Base-by-base conservation (phyloP, 2,113 vertebrate genomes). In the Melanerpes aurifrons region DNA sequence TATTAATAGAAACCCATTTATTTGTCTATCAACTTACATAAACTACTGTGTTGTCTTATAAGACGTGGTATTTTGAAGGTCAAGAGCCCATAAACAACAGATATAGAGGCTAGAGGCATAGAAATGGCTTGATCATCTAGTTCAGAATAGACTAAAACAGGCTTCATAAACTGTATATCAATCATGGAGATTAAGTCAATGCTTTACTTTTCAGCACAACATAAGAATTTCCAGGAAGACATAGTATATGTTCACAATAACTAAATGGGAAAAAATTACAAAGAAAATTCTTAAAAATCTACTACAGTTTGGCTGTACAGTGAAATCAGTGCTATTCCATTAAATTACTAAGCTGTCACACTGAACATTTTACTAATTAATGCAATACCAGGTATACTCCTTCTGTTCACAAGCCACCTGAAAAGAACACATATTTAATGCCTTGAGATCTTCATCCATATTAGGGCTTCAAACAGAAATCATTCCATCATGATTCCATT, bases 1-100 rank as follows among this genome's bases (percentile, higher is more conserved):
- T 94, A 95, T 95, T 92, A 95, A 96, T 96, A 95, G 95, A 77
- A 96, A 90, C 48, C 10, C 43, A 91, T 90, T 77, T 91, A 94
- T 93, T 85, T 93, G 43, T 89, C 93, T 91, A 88, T 90, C 86
- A 75, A 4, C 48, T 93, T 86, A 93, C 20, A 86, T 68, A 96
- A 91, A 91, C 28, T 45, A 48, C n/a, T 64, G 31, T 18, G 68
- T 53, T 89, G 35, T 88, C 59, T 82, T 91, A 63, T 24, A 75
- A 73, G 50, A 59, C 19, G 8, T 45, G 25, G 26, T 89, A 76
- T 93, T 95, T 84, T 86, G 82, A 90, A 93, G 85, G 94, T 84
- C 77, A 76, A 28, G 59, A 91, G 25, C 26, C 45, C 31, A 50
- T 57, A 82, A 93, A 71, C 47, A 74, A 47, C 0, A 10, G 40